These are phyloP conservation scores for Pilophorus perplexus DNA, from an alignment of 2,888 invertebrate species.

Conservation along the genomic window DNA sequence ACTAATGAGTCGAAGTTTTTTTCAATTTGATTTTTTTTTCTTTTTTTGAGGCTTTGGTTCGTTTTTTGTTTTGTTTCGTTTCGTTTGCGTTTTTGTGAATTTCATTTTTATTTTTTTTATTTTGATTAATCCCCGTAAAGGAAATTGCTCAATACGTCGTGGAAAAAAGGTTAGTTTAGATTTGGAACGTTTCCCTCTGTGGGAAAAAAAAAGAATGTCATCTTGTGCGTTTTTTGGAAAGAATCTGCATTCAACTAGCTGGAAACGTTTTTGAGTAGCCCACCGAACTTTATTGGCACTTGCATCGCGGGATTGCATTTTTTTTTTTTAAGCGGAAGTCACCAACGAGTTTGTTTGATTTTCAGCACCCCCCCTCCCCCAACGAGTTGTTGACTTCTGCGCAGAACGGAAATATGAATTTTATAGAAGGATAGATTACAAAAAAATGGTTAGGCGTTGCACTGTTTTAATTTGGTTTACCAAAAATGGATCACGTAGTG, in stretches of 20 bases:
- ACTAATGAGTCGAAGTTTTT: constrained; percentile 23
- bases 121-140: constrained; percentile 7
- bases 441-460: constrained; percentile 35
- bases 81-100: neutral
- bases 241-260: constrained; percentile 28
- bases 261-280: constrained; percentile 32
- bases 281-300: constrained; percentile 32
- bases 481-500: neutral
- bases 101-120: neutral
- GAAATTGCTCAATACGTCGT: constrained; percentile 13
- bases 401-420: constrained; percentile 6
- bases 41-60: neutral
- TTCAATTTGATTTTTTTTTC: constrained; percentile 3
- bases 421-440: constrained; percentile 19
- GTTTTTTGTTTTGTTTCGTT: neutral
- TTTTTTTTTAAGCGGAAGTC: constrained; percentile 21
- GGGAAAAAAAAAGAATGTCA: constrained; percentile 19
- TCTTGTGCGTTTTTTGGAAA: constrained; percentile 23
- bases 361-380: neutral
- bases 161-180: constrained; percentile 26
- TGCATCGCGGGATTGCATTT: constrained; percentile 36
- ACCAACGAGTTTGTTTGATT: constrained; percentile 8
- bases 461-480: constrained; percentile 1
- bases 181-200: constrained; percentile 24
- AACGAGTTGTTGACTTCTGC: constrained; percentile 28